Evolutionary conservation across 1,140 invertebrate genomes (phyloP).

Genomic region (Pseudomyrmex sp.): DNA sequence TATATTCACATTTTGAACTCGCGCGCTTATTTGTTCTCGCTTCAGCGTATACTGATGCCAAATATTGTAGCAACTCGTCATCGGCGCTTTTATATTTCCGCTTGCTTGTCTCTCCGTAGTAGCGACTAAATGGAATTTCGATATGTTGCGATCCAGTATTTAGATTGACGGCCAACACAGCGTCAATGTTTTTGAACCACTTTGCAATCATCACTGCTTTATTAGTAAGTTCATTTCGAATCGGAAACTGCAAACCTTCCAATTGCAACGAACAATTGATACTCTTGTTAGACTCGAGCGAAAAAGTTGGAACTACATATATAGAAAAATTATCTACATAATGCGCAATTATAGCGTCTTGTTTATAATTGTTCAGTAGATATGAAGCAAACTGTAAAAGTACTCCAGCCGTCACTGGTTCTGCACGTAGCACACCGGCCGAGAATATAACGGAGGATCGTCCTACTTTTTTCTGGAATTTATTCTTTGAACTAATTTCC

Average conservation of each 20-base stretch:
- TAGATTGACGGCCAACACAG: conserved; percentile 80
- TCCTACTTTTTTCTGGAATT: conserved; percentile 50
- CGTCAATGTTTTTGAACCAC: conserved; percentile 80
- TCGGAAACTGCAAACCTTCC: conserved; percentile 70
- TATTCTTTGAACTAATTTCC: conserved; percentile 74
- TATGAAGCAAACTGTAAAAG: conserved; percentile 77
- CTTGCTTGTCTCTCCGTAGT: conserved; percentile 58
- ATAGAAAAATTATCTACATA: conserved; percentile 78
- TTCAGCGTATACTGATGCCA: conserved; percentile 75
- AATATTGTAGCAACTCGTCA: conserved; percentile 72
- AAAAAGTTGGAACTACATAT: conserved; percentile 78
- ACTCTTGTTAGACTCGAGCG: conserved; percentile 69
- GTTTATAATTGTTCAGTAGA: conserved; percentile 76
- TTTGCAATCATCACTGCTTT: conserved; percentile 75
- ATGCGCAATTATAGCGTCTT: conserved; percentile 66
- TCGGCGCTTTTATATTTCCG: conserved; percentile 74
- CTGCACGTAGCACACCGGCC: conserved; percentile 75
- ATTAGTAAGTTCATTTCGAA: conserved; percentile 52
- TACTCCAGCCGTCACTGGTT: conserved; percentile 78
- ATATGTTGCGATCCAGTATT: conserved; percentile 80
- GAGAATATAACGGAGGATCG: conserved; percentile 80
- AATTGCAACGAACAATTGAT: conserved; percentile 72
- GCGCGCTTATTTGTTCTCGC: conserved; percentile 72
- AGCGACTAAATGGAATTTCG: conserved; percentile 79
- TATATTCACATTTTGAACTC: conserved; percentile 66